Conservation (phyloP, 1,140 invertebrate species). For the Achroia grisella region DNA sequence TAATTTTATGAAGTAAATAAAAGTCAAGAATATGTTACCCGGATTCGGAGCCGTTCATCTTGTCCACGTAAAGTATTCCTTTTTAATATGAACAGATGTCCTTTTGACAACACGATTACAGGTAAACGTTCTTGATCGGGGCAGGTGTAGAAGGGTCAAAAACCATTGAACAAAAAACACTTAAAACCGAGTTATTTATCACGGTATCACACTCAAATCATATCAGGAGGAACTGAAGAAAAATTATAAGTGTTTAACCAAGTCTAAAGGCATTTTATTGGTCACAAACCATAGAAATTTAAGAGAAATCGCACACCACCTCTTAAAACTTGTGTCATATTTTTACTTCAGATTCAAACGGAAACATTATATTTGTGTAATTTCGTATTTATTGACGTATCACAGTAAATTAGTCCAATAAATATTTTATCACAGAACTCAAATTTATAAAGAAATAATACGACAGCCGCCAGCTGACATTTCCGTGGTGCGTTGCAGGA, state of each 20-base stretch:
- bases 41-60: conserved; percentile 86
- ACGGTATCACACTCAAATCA: conserved; percentile 48
- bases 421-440: conserved; percentile 51
- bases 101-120: conserved; percentile 13
- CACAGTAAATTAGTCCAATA: conserved; percentile 40
- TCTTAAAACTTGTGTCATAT: conserved; percentile 64
- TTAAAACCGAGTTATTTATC: conserved; percentile 27
- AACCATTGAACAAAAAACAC: conserved; percentile 30
- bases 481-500: conserved; percentile 68
- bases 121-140: conserved; percentile 25
- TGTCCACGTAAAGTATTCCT: conserved; percentile 33
- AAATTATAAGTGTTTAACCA: conserved; percentile 45
- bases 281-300: conserved; percentile 70
- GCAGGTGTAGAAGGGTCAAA: conserved; percentile 38
- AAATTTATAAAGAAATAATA: conserved; percentile 58
- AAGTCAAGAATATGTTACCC: conserved; percentile 74
- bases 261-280: conserved; percentile 58
- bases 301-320: conserved; percentile 69
- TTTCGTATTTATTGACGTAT: conserved; percentile 30
- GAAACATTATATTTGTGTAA: conserved; percentile 22
- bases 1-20: background rate
- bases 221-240: conserved; percentile 50
- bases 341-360: conserved; percentile 45
- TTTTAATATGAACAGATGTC: conserved; percentile 23
- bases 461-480: conserved; percentile 70